phyloP scores from a whole-genome alignment of 2,888 invertebrate genomes.

The Pseudococcus jackbeardsleyi region DNA sequence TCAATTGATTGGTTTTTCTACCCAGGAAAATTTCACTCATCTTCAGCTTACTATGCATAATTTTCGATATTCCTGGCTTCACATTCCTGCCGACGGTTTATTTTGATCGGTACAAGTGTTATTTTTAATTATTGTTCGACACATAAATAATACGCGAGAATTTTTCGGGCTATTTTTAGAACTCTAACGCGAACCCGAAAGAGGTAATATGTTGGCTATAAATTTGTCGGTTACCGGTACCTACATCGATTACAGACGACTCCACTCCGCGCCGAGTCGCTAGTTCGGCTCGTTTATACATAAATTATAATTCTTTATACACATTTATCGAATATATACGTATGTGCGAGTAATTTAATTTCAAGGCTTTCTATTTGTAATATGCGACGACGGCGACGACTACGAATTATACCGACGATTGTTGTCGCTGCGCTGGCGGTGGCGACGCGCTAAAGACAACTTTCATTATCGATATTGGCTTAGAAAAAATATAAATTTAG shows the following conservation, averaged over 20 bases:
- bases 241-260: neutral
- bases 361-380: constrained; percentile 24
- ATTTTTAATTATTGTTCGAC: neutral
- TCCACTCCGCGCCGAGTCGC: neutral
- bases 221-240: constrained; percentile 1
- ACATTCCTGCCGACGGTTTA: neutral
- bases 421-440: neutral
- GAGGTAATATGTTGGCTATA: neutral
- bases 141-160: neutral
- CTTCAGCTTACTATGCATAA: neutral
- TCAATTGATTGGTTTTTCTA: too few species aligned
- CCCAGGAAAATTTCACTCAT: too few species aligned
- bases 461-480: constrained; percentile 28
- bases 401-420: neutral
- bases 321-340: neutral
- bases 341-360: neutral
- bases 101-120: neutral
- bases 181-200: neutral
- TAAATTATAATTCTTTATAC: constrained; percentile 13
- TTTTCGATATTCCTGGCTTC: neutral
- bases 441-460: neutral
- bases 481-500: neutral
- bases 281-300: neutral
- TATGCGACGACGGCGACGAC: neutral
- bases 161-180: constrained; percentile 17